phyloP scores from a whole-genome alignment of 2,113 vertebrate species.

The Tenrec ecaudatus region DNA sequence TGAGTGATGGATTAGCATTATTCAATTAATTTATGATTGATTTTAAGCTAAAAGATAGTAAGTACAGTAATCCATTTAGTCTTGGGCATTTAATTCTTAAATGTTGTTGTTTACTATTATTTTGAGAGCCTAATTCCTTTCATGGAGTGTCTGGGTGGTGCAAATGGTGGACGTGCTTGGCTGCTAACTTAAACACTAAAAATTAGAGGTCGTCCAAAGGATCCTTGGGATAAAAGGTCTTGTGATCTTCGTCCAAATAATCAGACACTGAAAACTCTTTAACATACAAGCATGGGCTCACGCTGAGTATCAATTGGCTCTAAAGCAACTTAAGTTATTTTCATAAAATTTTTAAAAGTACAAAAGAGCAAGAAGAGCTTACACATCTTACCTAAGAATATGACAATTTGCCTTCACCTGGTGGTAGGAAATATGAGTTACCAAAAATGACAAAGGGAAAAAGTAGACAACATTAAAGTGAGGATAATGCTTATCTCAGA shows the following conservation, averaged over 20 bases:
- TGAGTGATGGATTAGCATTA: neutral
- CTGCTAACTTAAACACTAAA: neutral
- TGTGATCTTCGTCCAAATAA: neutral
- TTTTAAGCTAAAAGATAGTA: conserved; percentile 4
- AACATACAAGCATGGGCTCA: neutral
- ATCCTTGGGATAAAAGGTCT: neutral
- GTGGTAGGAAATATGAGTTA: neutral
- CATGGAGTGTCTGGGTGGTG: neutral
- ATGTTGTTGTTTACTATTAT: neutral
- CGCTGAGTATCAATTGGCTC: neutral
- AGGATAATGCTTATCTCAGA: no score
- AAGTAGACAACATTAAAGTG: no score
- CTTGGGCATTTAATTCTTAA: conserved; percentile 22
- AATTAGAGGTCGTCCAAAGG: neutral
- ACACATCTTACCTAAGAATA: no score
- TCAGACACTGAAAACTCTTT: neutral
- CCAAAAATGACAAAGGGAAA: no score
- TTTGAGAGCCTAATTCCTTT: neutral
- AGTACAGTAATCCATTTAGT: neutral
- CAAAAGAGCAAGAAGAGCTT: neutral
- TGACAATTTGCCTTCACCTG: neutral
- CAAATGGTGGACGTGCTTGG: neutral
- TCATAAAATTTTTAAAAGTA: neutral
- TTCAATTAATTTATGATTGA: neutral
- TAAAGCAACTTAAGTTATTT: neutral